A percentile compares a stretch with the other conserved stretches of the same genome.
phyloP scores from a whole-genome alignment of 2,888 invertebrate genomes.

The Acanthosoma haemorrhoidale region DNA sequence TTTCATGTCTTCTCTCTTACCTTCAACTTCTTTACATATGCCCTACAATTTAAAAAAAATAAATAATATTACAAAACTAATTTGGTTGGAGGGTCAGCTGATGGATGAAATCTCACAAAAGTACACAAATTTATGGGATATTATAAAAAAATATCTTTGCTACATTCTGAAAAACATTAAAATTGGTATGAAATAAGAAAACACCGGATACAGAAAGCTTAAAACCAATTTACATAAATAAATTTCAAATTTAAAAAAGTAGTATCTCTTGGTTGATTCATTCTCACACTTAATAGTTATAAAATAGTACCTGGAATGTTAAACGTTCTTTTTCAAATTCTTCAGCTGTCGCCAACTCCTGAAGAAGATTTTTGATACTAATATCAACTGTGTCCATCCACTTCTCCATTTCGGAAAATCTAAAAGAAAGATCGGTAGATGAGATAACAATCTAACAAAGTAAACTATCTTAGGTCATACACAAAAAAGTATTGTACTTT shows the following conservation, averaged over 20 bases:
- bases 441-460: neutral
- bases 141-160: too few species aligned
- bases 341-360: conserved; percentile 77
- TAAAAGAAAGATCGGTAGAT: conserved; percentile 41
- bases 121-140: too few species aligned
- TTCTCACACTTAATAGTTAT: too few species aligned
- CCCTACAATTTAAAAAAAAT: conserved; percentile 53
- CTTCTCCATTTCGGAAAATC: conserved; percentile 69
- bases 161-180: too few species aligned
- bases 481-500: conserved; percentile 49
- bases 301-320: conserved; percentile 54
- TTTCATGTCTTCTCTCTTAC: conserved; percentile 88
- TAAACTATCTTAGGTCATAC: neutral
- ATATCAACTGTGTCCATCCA: conserved; percentile 91
- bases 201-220: neutral
- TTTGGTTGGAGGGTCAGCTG: too few species aligned
- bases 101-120: neutral
- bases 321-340: conserved; percentile 86
- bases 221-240: neutral
- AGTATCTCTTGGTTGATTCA: too few species aligned
- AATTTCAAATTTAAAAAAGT: too few species aligned
- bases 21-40: conserved; percentile 85
- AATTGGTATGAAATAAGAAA: too few species aligned
- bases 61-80: conserved; percentile 13
- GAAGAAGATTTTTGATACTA: conserved; percentile 74